Conservation (phyloP, 2,113 vertebrate species). For the Psophia crepitans region DNA sequence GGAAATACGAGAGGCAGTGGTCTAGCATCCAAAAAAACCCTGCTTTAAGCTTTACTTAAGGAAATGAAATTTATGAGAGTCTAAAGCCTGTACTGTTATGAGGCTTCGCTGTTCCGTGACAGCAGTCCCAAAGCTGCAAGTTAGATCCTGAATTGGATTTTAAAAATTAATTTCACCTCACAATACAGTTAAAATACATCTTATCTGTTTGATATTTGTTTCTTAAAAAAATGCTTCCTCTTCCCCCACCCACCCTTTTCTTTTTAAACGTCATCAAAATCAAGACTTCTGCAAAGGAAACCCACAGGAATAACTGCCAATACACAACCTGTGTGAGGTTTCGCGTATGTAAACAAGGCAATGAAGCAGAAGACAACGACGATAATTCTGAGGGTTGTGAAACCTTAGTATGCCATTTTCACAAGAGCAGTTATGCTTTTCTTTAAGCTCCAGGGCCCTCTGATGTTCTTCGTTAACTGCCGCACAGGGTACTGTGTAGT, state of each 20-base stretch:
- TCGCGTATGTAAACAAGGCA: not conserved
- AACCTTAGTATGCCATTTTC: not conserved
- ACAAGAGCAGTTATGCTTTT: rapidly evolving
- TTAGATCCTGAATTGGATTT: not conserved
- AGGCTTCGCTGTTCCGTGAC: not conserved
- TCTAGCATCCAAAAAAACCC: not conserved
- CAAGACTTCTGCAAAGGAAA: not conserved
- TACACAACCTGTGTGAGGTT: not conserved
- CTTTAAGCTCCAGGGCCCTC: too few relatives aligned
- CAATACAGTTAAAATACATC: not conserved
- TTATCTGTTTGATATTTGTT: not conserved
- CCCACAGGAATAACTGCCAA: not conserved
- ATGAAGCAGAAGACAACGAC: not conserved
- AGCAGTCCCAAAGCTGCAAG: not conserved
- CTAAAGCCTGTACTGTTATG: not conserved
- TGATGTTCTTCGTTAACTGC: not conserved
- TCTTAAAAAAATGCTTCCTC: not conserved
- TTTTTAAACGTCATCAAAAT: not conserved
- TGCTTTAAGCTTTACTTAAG: not conserved
- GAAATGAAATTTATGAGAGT: not conserved
- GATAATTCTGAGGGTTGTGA: not conserved
- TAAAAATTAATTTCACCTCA: not conserved
- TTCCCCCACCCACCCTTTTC: rapidly evolving
- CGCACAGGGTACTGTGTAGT: not conserved
- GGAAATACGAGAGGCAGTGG: not conserved